Percentiles rank a stretch among this genome's conserved stretches.
phyloP scores from a whole-genome alignment of 2,888 invertebrate genomes.

The Noctuana brunneofusca region DNA sequence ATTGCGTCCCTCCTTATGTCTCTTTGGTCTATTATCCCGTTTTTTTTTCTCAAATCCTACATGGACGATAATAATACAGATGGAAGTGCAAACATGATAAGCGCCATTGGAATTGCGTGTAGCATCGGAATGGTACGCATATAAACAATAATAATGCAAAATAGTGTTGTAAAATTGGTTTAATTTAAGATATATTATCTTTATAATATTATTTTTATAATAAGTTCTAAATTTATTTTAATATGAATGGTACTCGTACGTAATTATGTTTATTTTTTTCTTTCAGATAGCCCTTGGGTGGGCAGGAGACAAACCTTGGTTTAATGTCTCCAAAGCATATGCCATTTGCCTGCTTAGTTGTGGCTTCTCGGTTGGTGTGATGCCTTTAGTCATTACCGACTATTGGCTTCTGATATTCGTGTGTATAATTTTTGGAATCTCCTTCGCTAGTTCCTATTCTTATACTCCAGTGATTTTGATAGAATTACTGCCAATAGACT shows the following conservation, averaged over 20 bases:
- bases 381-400: slow-evolving; percentile 81
- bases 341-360: slow-evolving; percentile 88
- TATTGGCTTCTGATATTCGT: slow-evolving; percentile 73
- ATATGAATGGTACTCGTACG: no score
- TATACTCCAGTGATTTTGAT: slow-evolving; percentile 95
- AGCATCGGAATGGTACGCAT: slow-evolving; percentile 94
- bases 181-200: no score
- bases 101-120: slow-evolving; percentile 93
- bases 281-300: slow-evolving; percentile 90
- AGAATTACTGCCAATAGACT: slow-evolving; percentile 93
- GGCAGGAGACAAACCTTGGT: slow-evolving; percentile 93
- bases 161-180: no score
- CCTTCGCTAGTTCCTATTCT: slow-evolving; percentile 95
- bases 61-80: slow-evolving; percentile 85
- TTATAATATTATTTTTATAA: no score
- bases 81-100: slow-evolving; percentile 90
- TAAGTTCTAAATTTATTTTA: no score
- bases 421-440: slow-evolving; percentile 91
- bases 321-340: slow-evolving; percentile 92
- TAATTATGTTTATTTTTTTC: background rate
- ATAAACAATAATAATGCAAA: no score
- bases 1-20: slow-evolving; percentile 93
- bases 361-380: slow-evolving; percentile 83
- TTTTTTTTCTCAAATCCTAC: slow-evolving; percentile 89
- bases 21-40: slow-evolving; percentile 96